phyloP scores from a whole-genome alignment of 2,113 vertebrate species.

The Genyomyrus donnyi region DNA sequence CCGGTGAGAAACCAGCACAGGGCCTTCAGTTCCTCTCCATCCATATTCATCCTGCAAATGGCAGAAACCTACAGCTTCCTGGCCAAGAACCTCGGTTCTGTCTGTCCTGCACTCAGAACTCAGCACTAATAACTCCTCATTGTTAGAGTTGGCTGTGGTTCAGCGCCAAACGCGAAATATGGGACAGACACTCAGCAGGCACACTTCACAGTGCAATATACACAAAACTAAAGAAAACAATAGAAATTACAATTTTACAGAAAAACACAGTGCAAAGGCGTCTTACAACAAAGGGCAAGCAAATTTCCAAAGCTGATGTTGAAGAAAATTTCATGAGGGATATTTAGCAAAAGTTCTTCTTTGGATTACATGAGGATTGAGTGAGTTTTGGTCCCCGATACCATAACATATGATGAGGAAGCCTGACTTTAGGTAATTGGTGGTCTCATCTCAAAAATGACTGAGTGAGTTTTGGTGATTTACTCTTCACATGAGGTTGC shows the following conservation, averaged over 20 bases:
- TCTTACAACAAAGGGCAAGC: background rate
- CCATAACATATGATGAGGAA: background rate
- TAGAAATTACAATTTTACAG: background rate
- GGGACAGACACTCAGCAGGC: background rate
- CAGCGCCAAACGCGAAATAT: background rate
- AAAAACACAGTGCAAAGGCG: background rate
- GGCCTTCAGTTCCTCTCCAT: background rate
- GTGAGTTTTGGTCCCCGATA: background rate
- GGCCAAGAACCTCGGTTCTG: background rate
- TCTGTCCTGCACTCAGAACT: background rate
- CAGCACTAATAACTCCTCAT: background rate
- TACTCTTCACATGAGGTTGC: background rate
- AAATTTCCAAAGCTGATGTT: background rate
- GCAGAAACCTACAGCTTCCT: background rate
- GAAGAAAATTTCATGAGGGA: background rate
- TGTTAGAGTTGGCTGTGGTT: background rate
- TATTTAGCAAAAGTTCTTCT: background rate
- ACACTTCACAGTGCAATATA: background rate
- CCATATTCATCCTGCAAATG: background rate
- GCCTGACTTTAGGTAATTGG: background rate
- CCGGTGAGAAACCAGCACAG: background rate
- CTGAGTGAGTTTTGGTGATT: background rate
- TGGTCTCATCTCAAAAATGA: background rate
- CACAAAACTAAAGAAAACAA: background rate
- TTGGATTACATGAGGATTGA: background rate